Evolutionary conservation across 2,888 invertebrate genomes (phyloP), one percentile per base, ranked within the genome.

Genomic region (Tinea semifulvella): DNA sequence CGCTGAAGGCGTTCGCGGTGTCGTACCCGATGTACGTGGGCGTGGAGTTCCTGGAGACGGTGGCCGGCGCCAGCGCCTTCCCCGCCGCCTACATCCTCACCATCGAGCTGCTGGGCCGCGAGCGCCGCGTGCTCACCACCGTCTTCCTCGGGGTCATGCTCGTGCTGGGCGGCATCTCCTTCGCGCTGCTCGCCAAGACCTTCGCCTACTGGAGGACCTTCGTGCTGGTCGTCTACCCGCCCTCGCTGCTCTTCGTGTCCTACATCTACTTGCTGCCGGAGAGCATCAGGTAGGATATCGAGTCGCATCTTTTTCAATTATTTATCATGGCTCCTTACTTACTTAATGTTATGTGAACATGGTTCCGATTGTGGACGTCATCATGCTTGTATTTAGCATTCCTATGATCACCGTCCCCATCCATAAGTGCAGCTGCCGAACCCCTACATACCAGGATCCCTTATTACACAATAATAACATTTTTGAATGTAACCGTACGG

Each of bases 251-350:
- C 0, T 84, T 90, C 50, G 61, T 92, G 14, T 62, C 82, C 0
- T 89, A 90, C 58, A 84, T 87, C 45, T 89, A 88, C 82, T 55
- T 89, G 3, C 68, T 89, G n/a, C 90, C 90, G 0, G 91, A 91
- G 65, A 90, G 90, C 45, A 84, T 90, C 18, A 31, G 31, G 31
- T 31, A 10, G 26, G 8, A 8, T 22, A 22, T 22, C n/a, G n/a
- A n/a, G n/a, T n/a, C n/a, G n/a, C n/a, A n/a, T n/a, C n/a, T n/a
- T n/a, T n/a, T n/a, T n/a, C n/a, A n/a, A n/a, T n/a, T n/a, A n/a
- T n/a, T n/a, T n/a, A n/a, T n/a, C n/a, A n/a, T n/a, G n/a, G n/a
- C n/a, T n/a, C n/a, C n/a, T n/a, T n/a, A n/a, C n/a, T n/a, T n/a
- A n/a, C n/a, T n/a, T n/a, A n/a, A n/a, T n/a, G n/a, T n/a, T n/a